These are phyloP conservation scores for Excalfactoria chinensis DNA, from an alignment of 2,113 vertebrate species.

Conservation along the genomic window DNA sequence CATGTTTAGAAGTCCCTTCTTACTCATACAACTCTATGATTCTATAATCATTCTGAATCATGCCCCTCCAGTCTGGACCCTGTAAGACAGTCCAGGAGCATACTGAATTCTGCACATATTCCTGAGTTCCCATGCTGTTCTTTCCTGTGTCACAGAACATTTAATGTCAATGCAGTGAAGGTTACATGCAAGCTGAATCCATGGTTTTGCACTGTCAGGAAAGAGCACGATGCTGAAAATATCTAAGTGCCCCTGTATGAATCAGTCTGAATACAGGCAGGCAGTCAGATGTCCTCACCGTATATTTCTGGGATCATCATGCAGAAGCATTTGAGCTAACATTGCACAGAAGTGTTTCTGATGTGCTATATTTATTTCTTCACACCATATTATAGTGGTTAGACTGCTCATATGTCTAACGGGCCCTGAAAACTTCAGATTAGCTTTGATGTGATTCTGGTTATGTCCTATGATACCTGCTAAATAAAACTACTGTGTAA, in stretches of 20 bases:
- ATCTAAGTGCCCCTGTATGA: not conserved
- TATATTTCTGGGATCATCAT: not conserved
- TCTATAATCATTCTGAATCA: not conserved
- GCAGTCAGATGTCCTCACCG: not conserved
- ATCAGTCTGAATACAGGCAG: not conserved
- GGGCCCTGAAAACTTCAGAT: not conserved
- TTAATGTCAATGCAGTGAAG: not conserved
- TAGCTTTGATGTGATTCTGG: not conserved
- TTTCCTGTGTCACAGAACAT: not conserved
- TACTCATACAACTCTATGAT: not conserved
- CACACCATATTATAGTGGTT: not conserved
- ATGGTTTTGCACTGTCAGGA: not conserved
- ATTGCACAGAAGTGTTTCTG: not conserved
- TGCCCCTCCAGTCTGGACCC: not conserved
- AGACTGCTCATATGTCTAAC: not conserved
- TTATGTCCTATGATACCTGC: not conserved
- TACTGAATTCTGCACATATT: not conserved
- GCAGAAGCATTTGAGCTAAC: not conserved
- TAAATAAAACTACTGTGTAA: not conserved
- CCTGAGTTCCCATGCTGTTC: not conserved
- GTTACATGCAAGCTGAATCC: not conserved
- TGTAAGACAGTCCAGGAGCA: not conserved
- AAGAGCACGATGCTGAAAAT: not conserved
- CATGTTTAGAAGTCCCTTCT: not conserved
- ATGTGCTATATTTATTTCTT: not conserved